Base-by-base conservation (phyloP, 1,140 invertebrate species). In the Pissodes strobi region DNA sequence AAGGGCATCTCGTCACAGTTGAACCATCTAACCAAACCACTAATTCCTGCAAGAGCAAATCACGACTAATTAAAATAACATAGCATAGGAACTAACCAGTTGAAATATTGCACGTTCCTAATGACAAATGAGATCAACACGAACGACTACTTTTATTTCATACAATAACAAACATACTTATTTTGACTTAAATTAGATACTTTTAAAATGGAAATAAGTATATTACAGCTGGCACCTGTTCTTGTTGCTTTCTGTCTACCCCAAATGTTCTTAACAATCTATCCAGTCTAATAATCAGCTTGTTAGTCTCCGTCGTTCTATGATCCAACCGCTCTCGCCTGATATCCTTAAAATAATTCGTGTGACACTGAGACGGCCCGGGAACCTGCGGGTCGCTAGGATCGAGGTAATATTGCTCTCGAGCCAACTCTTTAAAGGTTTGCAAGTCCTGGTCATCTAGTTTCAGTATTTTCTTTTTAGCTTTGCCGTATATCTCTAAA, bases 1-100 rank as follows among this genome's bases (percentile, higher is more conserved):
- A 90, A 1, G 94, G 93, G 80, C 97, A 99, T 19, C 95, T 78
- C 63, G 89, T 90, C 0, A 97, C 95, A 70, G 91, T 89, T 43
- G 85, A 87, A 30, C 98, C 96, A 77, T 95, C 91, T 52, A 95
- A 82, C 97, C 97, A 99, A 38, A 88, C 87, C 2, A 99, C 97
- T 43, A 97, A 80, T 68, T 83, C 82, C 81, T 64, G 34, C 1
- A 49, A n/a, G n/a, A n/a, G n/a, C n/a, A n/a, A n/a, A n/a, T n/a
- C n/a, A n/a, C n/a, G n/a, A n/a, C n/a, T n/a, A n/a, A n/a, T n/a
- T n/a, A n/a, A n/a, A n/a, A n/a, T n/a, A n/a, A n/a, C n/a, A n/a
- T n/a, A n/a, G n/a, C n/a, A n/a, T n/a, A n/a, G n/a, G n/a, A n/a
- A n/a, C n/a, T n/a, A n/a, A n/a, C n/a, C n/a, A n/a, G n/a, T n/a